Evolutionary conservation across 1,140 invertebrate genomes (phyloP).

Genomic region (Oreohelix idahoensis): DNA sequence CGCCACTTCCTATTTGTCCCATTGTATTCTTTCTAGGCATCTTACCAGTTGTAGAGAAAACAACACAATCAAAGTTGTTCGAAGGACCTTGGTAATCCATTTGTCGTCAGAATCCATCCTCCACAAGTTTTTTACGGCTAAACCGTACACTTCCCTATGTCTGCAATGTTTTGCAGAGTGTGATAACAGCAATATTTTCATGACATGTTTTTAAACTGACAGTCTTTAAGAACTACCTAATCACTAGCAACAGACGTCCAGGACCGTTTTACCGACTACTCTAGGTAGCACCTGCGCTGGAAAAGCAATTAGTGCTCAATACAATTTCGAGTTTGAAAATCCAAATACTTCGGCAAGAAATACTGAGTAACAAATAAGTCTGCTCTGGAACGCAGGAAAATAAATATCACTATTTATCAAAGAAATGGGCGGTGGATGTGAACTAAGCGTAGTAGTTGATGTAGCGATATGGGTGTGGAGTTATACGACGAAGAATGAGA

Average conservation of each 20-base stretch:
- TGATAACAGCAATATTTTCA: constrained; percentile 15
- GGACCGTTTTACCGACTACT: background rate
- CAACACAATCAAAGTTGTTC: constrained; percentile 38
- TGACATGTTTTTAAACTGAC: constrained; percentile 20
- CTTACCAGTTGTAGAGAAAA: constrained; percentile 40
- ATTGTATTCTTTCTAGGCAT: too few species aligned
- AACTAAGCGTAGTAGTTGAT: background rate
- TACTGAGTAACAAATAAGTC: background rate
- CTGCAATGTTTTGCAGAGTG: constrained; percentile 18
- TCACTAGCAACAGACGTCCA: background rate
- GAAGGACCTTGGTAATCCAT: constrained; percentile 21
- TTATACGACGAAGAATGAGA: background rate
- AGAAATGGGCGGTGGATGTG: background rate
- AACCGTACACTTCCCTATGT: constrained; percentile 5
- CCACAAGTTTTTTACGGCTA: background rate
- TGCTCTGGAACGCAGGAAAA: background rate
- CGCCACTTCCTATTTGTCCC: too few species aligned
- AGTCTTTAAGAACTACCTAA: background rate
- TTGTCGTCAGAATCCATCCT: constrained; percentile 35
- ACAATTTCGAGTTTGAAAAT: background rate
- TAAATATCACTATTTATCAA: background rate
- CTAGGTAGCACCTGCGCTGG: background rate
- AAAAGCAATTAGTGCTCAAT: background rate
- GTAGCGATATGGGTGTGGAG: constrained; percentile 3
- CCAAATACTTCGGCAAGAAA: background rate